A percentile compares a stretch with the other conserved stretches of the same genome.
Evolutionary conservation across 1,140 invertebrate species (phyloP).

Genomic region (Drosophila parvula): DNA sequence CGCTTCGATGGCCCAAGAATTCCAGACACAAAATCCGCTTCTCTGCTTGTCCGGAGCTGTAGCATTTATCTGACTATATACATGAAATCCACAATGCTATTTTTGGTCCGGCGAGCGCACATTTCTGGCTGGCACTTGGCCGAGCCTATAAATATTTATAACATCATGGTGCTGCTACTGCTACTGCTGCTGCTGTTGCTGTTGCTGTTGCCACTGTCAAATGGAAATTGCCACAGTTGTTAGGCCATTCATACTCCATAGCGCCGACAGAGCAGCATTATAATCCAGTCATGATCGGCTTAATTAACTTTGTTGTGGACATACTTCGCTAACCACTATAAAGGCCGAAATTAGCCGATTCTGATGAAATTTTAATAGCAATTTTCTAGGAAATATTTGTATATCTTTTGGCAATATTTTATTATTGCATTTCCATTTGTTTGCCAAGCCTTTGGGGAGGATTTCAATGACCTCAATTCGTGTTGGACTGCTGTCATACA

Average conservation of each 20-base stretch:
- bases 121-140: conserved; percentile 56
- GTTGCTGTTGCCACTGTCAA: conserved; percentile 15
- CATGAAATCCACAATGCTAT: conserved; percentile 47
- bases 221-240: conserved; percentile 29
- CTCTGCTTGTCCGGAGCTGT: conserved; percentile 15
- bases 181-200: conserved; percentile 8
- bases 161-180: conserved; percentile 33
- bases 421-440: conserved; percentile 31
- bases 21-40: conserved; percentile 46
- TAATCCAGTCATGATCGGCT: conserved; percentile 44
- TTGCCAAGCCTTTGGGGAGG: not conserved
- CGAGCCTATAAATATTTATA: conserved; percentile 59
- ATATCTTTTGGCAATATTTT: conserved; percentile 20
- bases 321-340: conserved; percentile 20
- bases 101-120: conserved; percentile 46
- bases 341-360: conserved; percentile 14
- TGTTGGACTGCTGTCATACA: conserved; percentile 11
- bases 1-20: conserved; percentile 56
- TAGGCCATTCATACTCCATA: conserved; percentile 26
- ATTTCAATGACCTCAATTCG: conserved; percentile 48
- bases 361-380: conserved; percentile 5
- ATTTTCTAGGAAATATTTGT: not conserved
- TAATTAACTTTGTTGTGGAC: conserved; percentile 33
- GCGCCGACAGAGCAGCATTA: conserved; percentile 6
- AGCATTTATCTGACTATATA: conserved; percentile 27